Evolutionary conservation across 2,113 vertebrate species (phyloP).

Genomic region (Oryzias melastigma): DNA sequence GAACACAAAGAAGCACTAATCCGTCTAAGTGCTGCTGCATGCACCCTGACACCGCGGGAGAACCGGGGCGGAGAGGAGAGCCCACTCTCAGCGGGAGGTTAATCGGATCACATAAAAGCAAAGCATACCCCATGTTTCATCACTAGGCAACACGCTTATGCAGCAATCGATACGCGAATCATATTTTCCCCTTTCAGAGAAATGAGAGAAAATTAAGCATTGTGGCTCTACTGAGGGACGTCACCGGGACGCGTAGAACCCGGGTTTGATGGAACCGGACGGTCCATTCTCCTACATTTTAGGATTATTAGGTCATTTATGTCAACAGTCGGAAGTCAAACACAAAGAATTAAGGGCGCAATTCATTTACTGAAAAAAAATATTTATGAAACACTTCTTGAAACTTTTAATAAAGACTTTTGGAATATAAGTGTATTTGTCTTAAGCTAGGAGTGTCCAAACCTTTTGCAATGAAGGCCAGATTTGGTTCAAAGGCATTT

Average conservation of each 20-base stretch:
- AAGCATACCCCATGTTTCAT: conserved; percentile 74
- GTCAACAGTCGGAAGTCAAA: conserved; percentile 28
- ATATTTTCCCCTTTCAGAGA: conserved; percentile 71
- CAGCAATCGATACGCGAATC: conserved; percentile 69
- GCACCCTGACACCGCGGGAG: conserved; percentile 56
- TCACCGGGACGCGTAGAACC: conserved; percentile 31
- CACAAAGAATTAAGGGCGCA: too few relatives aligned
- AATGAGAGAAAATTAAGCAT: conserved; percentile 65
- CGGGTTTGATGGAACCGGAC: conserved; percentile 34
- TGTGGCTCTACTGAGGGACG: conserved; percentile 50
- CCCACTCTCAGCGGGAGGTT: conserved; percentile 56
- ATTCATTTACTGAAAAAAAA: too few relatives aligned
- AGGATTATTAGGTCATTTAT: conserved; percentile 28
- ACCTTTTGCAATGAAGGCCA: too few relatives aligned
- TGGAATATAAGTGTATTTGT: too few relatives aligned
- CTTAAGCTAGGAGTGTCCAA: too few relatives aligned
- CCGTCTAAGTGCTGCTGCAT: conserved; percentile 59
- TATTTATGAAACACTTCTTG: too few relatives aligned
- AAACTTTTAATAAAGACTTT: too few relatives aligned
- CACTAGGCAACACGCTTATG: conserved; percentile 69
- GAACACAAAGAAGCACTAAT: conserved; percentile 64
- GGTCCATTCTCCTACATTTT: conserved; percentile 22
- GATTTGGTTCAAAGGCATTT: too few relatives aligned
- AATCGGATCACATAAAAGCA: conserved; percentile 71
- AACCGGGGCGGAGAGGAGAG: conserved; percentile 28